Evolutionary conservation across 2,888 invertebrate genomes (phyloP).

Genomic region (Gastracanthus pulcherrimus): DNA sequence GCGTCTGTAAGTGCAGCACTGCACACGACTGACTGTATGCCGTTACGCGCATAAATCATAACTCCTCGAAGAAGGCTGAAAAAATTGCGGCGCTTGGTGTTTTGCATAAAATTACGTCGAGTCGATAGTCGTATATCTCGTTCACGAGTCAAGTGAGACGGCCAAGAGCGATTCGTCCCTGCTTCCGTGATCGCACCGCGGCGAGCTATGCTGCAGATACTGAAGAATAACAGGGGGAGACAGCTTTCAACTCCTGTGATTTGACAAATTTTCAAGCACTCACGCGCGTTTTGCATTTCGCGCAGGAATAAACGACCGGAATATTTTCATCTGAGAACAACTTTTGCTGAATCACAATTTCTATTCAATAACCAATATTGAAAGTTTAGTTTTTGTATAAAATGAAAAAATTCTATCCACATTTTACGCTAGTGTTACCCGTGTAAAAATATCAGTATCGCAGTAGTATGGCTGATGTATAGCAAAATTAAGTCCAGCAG

Average conservation of each 20-base stretch:
- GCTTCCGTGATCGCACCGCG: conserved; percentile 4
- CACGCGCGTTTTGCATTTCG: background rate
- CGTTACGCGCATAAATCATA: conserved; percentile 51
- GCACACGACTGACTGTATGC: background rate
- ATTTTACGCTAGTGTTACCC: background rate
- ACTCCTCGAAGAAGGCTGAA: background rate
- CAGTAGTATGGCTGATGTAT: too few species aligned
- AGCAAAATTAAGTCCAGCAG: too few species aligned
- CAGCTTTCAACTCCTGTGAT: background rate
- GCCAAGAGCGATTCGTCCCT: conserved; percentile 24
- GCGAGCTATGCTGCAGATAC: too few species aligned
- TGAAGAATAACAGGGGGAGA: background rate
- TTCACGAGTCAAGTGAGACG: background rate
- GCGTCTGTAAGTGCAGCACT: background rate
- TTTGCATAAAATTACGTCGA: conserved; percentile 43
- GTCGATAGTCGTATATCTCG: conserved; percentile 41
- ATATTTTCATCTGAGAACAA: background rate
- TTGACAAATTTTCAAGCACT: background rate
- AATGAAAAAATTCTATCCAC: background rate
- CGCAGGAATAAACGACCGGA: background rate
- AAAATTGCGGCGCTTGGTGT: conserved; percentile 13
- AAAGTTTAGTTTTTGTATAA: background rate
- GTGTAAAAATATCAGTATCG: background rate
- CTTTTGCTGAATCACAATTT: background rate
- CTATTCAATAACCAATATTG: background rate